Conservation (phyloP, 1,140 invertebrate genomes). For the Yoshiicerus persimilis region DNA sequence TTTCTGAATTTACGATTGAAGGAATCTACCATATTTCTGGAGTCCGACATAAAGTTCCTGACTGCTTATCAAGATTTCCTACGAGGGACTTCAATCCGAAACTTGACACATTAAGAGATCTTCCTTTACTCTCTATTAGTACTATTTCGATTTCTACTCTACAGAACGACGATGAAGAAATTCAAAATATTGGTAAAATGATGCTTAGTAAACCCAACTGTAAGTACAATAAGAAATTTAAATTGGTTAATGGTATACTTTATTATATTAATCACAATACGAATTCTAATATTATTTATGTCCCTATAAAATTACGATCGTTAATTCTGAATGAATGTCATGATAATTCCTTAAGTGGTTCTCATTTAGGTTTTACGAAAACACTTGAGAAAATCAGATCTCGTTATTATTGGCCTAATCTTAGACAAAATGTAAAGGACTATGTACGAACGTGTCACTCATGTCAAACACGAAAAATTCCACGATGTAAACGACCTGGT, state of each 20-base stretch:
- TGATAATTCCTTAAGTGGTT: neutral
- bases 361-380: neutral
- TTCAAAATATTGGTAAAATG: neutral
- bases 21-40: neutral
- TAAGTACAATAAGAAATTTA: neutral
- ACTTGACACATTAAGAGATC: neutral
- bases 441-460: neutral
- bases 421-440: neutral
- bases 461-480: neutral
- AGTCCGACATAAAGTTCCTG: neutral
- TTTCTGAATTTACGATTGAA: neutral
- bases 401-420: neutral
- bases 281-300: neutral
- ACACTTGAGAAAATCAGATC: neutral
- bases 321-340: neutral
- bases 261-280: neutral
- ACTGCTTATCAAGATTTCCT: neutral
- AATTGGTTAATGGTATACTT: neutral
- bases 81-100: neutral
- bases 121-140: neutral
- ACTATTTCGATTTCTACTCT: neutral
- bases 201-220: neutral
- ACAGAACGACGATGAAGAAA: neutral
- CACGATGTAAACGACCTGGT: neutral
- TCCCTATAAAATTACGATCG: neutral